Conservation (phyloP, 2,888 invertebrate genomes). For the Cerastis leucographa region DNA sequence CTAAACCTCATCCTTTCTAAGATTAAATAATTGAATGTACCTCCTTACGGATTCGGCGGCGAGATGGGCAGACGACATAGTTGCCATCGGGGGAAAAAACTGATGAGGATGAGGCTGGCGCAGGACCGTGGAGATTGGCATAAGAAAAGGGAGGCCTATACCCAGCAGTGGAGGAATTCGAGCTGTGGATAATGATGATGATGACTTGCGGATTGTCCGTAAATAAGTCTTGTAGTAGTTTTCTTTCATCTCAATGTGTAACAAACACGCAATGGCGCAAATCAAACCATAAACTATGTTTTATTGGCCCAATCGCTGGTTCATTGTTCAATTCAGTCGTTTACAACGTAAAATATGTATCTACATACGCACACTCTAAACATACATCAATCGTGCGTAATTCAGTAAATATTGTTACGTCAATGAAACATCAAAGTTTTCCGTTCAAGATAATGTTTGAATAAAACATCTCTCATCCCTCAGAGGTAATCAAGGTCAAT, state of each 20-base stretch:
- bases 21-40: not conserved
- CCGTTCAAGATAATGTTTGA: conserved; percentile 30
- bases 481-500: not conserved
- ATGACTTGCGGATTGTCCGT: conserved; percentile 20
- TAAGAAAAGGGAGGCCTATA: too few relatives aligned
- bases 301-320: conserved; percentile 57
- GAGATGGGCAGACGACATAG: too few relatives aligned
- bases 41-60: not conserved
- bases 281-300: conserved; percentile 60
- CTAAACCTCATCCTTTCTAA: not conserved
- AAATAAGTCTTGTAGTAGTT: conserved; percentile 13
- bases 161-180: too few relatives aligned
- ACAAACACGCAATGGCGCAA: conserved; percentile 50
- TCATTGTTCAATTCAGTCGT: conserved; percentile 63
- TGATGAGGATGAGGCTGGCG: too few relatives aligned
- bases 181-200: too few relatives aligned
- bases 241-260: conserved; percentile 43
- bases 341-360: conserved; percentile 61
- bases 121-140: too few relatives aligned
- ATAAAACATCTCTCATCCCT: conserved; percentile 8
- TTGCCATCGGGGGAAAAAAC: too few relatives aligned
- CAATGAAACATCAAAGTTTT: conserved; percentile 51
- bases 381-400: conserved; percentile 54
- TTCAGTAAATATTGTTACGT: conserved; percentile 55
- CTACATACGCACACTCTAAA: conserved; percentile 56